Percentiles rank a stretch among this genome's conserved stretches.
These are phyloP conservation scores for Shargacucullia verbasci DNA, from an alignment of 2,888 invertebrate species.

Conservation along the genomic window DNA sequence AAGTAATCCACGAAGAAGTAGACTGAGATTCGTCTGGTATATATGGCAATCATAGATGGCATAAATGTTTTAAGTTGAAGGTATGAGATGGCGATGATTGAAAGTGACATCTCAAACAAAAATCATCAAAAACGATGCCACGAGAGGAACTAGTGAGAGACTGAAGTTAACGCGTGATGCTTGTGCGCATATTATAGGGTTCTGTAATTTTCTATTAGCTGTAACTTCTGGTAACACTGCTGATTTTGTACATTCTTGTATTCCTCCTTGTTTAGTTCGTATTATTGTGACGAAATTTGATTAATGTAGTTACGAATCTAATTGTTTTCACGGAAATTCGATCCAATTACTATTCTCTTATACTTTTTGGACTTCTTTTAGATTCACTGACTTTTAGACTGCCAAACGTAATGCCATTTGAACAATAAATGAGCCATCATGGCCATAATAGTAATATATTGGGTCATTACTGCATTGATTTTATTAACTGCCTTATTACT, in stretches of 20 bases:
- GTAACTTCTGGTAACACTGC: constrained; percentile 32
- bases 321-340: constrained; percentile 34
- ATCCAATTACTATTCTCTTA: background rate
- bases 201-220: constrained; percentile 58
- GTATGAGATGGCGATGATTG: background rate
- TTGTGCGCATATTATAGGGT: constrained; percentile 49
- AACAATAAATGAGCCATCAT: too few relatives aligned
- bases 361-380: background rate
- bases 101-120: background rate
- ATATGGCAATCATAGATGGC: background rate
- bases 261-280: constrained; percentile 32
- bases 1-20: too few relatives aligned
- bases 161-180: constrained; percentile 51
- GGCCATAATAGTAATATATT: too few relatives aligned
- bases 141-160: constrained; percentile 45
- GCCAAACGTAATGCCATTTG: too few relatives aligned
- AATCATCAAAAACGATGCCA: constrained; percentile 38
- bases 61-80: background rate
- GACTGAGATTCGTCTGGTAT: too few relatives aligned
- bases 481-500: background rate
- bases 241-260: constrained; percentile 40
- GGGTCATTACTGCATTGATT: too few relatives aligned
- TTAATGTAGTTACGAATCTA: constrained; percentile 26
- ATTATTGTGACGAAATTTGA: constrained; percentile 31
- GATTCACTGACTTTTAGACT: too few relatives aligned